phyloP scores from a whole-genome alignment of 2,797 vertebrate genomes.

The Arnoldichthys spilopterus region DNA sequence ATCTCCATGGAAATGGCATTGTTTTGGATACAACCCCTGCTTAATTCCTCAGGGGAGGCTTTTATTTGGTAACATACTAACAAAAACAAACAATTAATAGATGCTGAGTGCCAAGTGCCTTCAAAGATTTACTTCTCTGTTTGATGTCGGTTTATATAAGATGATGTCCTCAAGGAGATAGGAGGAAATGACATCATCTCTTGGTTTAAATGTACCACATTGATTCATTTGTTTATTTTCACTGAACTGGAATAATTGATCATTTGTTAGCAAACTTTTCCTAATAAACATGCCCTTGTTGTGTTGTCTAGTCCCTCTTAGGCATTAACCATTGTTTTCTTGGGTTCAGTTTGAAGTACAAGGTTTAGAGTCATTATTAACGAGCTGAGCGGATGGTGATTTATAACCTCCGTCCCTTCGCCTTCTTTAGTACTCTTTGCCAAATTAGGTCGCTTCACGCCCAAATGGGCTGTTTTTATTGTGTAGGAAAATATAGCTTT shows the following conservation, averaged over 20 bases:
- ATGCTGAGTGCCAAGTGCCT: constrained; percentile 33
- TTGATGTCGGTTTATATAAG: constrained; percentile 53
- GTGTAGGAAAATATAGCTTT: constrained; percentile 28
- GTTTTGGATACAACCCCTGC: constrained; percentile 53
- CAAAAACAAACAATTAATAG: constrained; percentile 51
- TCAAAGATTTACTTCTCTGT: constrained; percentile 29
- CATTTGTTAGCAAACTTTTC: constrained; percentile 15
- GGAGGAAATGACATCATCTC: constrained; percentile 48
- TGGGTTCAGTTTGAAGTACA: background rate
- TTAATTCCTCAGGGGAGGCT: constrained; percentile 42
- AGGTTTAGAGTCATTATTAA: background rate
- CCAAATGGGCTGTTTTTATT: constrained; percentile 33
- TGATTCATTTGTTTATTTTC: constrained; percentile 41
- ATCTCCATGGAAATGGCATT: constrained; percentile 46
- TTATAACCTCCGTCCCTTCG: constrained; percentile 1
- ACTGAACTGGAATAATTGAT: constrained; percentile 12
- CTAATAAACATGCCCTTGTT: background rate
- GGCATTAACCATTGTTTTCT: background rate
- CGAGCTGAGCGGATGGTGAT: background rate
- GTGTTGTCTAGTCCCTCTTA: constrained; percentile 8
- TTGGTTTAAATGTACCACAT: background rate
- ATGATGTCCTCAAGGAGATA: constrained; percentile 20
- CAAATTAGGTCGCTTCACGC: constrained; percentile 26
- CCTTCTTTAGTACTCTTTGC: constrained; percentile 13
- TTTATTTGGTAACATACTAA: constrained; percentile 46